Conservation (phyloP, 2,113 vertebrate species). For the Spea multiplicata region DNA sequence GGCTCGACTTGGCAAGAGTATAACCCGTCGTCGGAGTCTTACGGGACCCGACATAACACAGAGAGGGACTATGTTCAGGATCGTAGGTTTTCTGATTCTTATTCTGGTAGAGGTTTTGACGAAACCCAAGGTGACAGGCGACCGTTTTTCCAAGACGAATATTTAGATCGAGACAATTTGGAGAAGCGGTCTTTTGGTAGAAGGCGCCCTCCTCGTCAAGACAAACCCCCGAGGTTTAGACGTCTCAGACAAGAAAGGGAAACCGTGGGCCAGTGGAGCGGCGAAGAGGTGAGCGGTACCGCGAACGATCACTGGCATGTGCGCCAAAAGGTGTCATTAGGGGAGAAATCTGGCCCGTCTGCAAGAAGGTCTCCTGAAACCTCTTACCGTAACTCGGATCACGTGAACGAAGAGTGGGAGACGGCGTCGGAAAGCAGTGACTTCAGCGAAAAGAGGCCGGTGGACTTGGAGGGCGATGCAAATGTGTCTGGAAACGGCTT, state of each 20-base stretch:
- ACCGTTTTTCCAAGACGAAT: slow-evolving; percentile 71
- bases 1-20: slow-evolving; percentile 77
- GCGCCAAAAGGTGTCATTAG: slow-evolving; percentile 64
- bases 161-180: slow-evolving; percentile 74
- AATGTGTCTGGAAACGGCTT: slow-evolving; percentile 64
- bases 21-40: slow-evolving; percentile 58
- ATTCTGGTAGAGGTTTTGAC: slow-evolving; percentile 72
- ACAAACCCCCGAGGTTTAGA: slow-evolving; percentile 92
- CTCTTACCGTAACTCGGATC: slow-evolving; percentile 73
- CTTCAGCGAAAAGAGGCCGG: slow-evolving; percentile 84
- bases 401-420: slow-evolving; percentile 91
- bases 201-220: slow-evolving; percentile 88
- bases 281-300: slow-evolving; percentile 77
- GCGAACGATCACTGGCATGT: slow-evolving; percentile 79
- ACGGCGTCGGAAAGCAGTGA: slow-evolving; percentile 94
- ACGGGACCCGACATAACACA: slow-evolving; percentile 67
- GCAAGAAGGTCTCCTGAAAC: slow-evolving; percentile 66
- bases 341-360: slow-evolving; percentile 69
- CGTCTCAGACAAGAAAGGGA: slow-evolving; percentile 87
- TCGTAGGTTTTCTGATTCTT: slow-evolving; percentile 72
- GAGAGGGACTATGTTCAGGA: slow-evolving; percentile 81
- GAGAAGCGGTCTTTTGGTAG: slow-evolving; percentile 85
- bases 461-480: slow-evolving; percentile 68
- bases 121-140: slow-evolving; percentile 71
- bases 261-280: slow-evolving; percentile 77